phyloP scores from a whole-genome alignment of 2,797 vertebrate species.

The Gorsachius magnificus region DNA sequence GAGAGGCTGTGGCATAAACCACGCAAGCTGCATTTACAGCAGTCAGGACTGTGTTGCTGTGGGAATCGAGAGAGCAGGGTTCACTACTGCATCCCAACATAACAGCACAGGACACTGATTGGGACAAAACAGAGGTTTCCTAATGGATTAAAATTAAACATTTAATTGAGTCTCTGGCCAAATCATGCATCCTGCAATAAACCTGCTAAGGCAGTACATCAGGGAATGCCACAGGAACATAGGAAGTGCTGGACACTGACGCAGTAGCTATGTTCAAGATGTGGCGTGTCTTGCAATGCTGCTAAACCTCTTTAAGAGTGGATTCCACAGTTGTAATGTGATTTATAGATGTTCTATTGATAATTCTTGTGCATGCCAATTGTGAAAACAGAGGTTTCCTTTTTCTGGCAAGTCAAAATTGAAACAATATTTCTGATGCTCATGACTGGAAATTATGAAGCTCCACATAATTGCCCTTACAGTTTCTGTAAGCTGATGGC shows the following conservation, averaged over 20 bases:
- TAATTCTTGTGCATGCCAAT: not conserved
- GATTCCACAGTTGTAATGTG: not conserved
- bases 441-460: not conserved
- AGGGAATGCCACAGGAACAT: not conserved
- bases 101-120: not conserved
- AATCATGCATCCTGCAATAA: not conserved
- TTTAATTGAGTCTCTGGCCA: not conserved
- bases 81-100: not conserved
- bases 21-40: not conserved
- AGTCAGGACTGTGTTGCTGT: not conserved
- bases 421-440: not conserved
- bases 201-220: not conserved
- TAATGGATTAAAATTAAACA: not conserved
- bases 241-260: not conserved
- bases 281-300: not conserved
- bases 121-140: not conserved
- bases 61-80: not conserved
- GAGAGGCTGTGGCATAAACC: not conserved
- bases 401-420: not conserved
- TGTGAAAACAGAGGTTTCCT: not conserved
- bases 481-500: not conserved
- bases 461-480: not conserved
- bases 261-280: not conserved
- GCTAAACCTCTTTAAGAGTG: not conserved
- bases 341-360: not conserved